Percentiles rank a stretch among this genome's conserved stretches.
phyloP scores from a whole-genome alignment of 2,113 vertebrate genomes.

The Lamprologus sp. region DNA sequence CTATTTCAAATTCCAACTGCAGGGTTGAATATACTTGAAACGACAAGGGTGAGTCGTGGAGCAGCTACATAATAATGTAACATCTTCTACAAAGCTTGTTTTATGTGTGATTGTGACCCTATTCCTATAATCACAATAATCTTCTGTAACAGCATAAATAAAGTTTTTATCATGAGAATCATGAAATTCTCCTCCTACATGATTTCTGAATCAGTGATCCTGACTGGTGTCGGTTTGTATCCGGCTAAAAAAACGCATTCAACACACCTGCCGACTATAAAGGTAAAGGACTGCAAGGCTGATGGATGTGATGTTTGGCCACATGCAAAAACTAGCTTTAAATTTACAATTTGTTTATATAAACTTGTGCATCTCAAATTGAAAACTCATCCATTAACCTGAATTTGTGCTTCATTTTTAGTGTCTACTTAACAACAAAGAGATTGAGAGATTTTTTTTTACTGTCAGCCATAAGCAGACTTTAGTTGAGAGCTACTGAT shows the following conservation, averaged over 20 bases:
- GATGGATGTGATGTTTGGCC: not conserved
- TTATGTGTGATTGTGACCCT: not conserved
- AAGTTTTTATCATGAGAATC: not conserved
- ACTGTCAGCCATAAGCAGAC: not conserved
- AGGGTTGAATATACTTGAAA: not conserved
- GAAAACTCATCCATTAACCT: not conserved
- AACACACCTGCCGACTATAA: not conserved
- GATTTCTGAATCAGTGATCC: not conserved
- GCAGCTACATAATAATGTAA: not conserved
- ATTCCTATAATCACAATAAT: not conserved
- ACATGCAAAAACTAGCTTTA: not conserved
- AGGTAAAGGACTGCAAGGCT: not conserved
- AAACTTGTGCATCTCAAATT: not conserved
- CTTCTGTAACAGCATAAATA: not conserved
- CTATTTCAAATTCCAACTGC: not conserved
- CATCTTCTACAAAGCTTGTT: not conserved
- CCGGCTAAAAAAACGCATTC: accelerated
- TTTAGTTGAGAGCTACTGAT: not conserved
- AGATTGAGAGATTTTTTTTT: not conserved
- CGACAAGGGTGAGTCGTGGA: not conserved
- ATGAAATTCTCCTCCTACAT: not conserved
- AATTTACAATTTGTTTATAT: not conserved
- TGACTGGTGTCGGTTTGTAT: not conserved
- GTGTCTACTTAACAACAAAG: not conserved
- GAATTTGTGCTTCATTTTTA: not conserved